Percentiles rank a stretch among this genome's conserved stretches.
Conservation (phyloP, 2,113 vertebrate species). For the Dicrurus megarhynchus region DNA sequence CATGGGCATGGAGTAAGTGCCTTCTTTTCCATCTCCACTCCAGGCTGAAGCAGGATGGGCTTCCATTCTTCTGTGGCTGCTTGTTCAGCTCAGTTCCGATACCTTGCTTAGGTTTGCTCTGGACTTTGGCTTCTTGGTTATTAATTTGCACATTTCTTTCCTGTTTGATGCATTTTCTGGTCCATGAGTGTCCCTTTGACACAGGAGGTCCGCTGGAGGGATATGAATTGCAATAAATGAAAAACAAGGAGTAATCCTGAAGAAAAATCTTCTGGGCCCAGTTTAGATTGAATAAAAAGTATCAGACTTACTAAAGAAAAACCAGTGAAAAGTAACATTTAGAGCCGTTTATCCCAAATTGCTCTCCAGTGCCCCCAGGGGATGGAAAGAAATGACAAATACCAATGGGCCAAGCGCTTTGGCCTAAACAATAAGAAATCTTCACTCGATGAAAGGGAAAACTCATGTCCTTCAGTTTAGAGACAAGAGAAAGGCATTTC, state of each 20-base stretch:
- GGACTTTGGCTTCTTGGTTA: neutral
- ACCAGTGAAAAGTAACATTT: neutral
- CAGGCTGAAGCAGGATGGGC: neutral
- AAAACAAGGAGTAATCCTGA: neutral
- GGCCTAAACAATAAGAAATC: neutral
- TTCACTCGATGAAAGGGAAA: neutral
- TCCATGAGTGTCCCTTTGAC: neutral
- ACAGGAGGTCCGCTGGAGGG: neutral
- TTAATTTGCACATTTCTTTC: neutral
- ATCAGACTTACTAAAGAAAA: neutral
- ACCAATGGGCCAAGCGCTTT: neutral
- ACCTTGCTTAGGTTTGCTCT: neutral
- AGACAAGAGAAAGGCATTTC: neutral
- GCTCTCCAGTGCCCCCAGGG: neutral
- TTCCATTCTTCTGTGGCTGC: neutral
- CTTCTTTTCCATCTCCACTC: neutral
- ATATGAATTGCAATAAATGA: neutral
- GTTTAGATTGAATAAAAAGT: neutral
- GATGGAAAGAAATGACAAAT: neutral
- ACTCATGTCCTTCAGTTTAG: neutral
- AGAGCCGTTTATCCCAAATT: neutral
- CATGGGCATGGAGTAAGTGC: conserved; percentile 84
- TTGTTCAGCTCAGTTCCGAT: neutral
- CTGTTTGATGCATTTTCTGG: neutral
- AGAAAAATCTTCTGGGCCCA: neutral